These are phyloP conservation scores for Congeria kusceri DNA, from an alignment of 2,888 invertebrate species.

Conservation along the genomic window DNA sequence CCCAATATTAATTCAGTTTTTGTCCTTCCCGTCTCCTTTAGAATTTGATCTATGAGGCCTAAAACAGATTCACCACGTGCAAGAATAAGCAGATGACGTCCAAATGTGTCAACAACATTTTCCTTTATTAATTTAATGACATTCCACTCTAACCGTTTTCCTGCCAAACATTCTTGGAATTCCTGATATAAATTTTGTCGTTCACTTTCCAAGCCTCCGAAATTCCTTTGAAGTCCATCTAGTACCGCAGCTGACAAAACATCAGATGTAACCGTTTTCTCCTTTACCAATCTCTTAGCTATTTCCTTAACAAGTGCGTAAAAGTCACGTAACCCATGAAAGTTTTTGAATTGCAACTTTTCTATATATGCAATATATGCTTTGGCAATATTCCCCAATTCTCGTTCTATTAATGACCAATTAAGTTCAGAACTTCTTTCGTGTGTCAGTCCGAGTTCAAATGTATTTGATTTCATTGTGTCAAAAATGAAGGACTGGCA, in stretches of 20 bases:
- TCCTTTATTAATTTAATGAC: constrained; percentile 59
- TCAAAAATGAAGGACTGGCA: constrained; percentile 48
- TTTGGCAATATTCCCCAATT: constrained; percentile 31
- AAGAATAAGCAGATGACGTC: constrained; percentile 69
- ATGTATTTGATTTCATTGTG: constrained; percentile 62
- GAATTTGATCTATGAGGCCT: constrained; percentile 57
- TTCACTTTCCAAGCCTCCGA: constrained; percentile 69
- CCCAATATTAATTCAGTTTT: constrained; percentile 68
- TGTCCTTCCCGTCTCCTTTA: constrained; percentile 50
- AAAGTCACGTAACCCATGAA: constrained; percentile 68
- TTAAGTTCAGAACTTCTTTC: background rate
- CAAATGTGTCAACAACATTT: constrained; percentile 61
- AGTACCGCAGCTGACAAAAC: constrained; percentile 55
- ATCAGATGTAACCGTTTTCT: constrained; percentile 6
- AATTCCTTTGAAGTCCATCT: constrained; percentile 69
- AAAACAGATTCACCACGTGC: constrained; percentile 68
- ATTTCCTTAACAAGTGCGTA: constrained; percentile 60
- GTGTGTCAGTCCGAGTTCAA: background rate
- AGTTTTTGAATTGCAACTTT: constrained; percentile 55
- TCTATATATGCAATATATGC: constrained; percentile 35
- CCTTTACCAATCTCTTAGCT: constrained; percentile 13
- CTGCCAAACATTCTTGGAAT: constrained; percentile 26
- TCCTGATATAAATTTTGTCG: constrained; percentile 34
- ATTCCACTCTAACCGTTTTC: background rate
- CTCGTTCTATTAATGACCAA: constrained; percentile 11